Percentiles rank a stretch among this genome's conserved stretches.
phyloP scores from a whole-genome alignment of 2,888 invertebrate genomes.

The Halictus quadricinctus region DNA sequence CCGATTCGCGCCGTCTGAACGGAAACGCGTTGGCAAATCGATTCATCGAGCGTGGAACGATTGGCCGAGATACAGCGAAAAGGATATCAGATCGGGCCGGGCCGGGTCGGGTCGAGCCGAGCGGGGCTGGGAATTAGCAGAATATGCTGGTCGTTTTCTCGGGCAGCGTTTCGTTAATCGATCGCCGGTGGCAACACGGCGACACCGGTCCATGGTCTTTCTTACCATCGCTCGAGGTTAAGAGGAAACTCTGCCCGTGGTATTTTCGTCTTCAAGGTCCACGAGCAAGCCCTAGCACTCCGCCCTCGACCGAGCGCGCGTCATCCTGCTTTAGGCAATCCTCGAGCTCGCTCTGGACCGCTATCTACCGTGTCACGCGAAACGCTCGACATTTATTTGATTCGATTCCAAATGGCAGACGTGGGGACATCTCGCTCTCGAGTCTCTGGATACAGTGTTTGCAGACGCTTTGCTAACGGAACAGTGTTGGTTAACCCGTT shows the following conservation, averaged over 20 bases:
- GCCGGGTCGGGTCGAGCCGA: not conserved
- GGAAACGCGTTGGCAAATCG: slow-evolving; percentile 56
- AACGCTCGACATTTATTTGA: slow-evolving; percentile 10
- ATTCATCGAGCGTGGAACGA: slow-evolving; percentile 52
- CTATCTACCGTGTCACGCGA: not conserved
- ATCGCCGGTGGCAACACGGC: not conserved
- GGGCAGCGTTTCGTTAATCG: slow-evolving; percentile 17
- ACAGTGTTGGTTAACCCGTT: not conserved
- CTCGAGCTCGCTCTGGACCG: slow-evolving; percentile 6
- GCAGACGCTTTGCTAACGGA: not conserved
- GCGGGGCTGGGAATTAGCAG: not conserved
- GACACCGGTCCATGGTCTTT: not conserved
- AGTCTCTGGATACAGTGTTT: not conserved
- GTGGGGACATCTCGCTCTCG: not conserved
- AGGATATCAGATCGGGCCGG: slow-evolving; percentile 28
- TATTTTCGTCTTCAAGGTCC: slow-evolving; percentile 45
- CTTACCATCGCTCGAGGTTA: not conserved
- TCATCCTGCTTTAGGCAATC: slow-evolving; percentile 20
- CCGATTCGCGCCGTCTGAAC: slow-evolving; percentile 49
- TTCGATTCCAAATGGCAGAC: slow-evolving; percentile 5
- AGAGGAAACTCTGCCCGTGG: not conserved
- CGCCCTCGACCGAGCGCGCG: not conserved
- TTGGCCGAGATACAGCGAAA: slow-evolving; percentile 45
- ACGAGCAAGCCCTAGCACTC: not conserved
- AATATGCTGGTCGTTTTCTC: not conserved